These are phyloP conservation scores for Hermodice carunculata DNA, from an alignment of 2,888 invertebrate genomes.

Conservation along the genomic window DNA sequence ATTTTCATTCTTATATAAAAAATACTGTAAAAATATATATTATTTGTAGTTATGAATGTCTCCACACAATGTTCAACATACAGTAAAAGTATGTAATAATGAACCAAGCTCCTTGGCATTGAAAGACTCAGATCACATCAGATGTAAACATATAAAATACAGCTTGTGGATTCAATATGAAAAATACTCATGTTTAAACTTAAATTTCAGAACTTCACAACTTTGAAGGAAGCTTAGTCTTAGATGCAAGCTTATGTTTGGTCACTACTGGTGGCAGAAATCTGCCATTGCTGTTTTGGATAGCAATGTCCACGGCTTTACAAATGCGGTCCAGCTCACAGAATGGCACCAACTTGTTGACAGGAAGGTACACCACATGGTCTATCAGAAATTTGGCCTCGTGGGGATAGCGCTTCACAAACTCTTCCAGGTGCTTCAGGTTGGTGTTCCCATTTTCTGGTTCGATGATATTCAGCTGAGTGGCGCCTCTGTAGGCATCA, in stretches of 20 bases:
- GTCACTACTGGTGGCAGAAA: not conserved
- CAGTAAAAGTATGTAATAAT: too few species aligned
- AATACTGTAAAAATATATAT: too few species aligned
- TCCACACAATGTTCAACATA: too few species aligned
- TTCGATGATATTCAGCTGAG: constrained; percentile 66
- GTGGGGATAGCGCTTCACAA: constrained; percentile 51
- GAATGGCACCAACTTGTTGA: constrained; percentile 67
- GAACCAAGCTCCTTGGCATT: too few species aligned
- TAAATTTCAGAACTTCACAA: too few species aligned
- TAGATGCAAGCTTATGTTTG: too few species aligned
- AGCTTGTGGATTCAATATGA: too few species aligned
- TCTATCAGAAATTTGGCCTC: constrained; percentile 68
- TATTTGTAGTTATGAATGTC: too few species aligned
- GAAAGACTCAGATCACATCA: too few species aligned
- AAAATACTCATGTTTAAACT: too few species aligned
- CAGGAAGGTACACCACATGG: constrained; percentile 68
- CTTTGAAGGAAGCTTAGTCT: constrained; percentile 8
- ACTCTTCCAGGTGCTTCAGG: constrained; percentile 15
- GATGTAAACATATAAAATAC: too few species aligned
- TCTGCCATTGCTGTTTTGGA: constrained; percentile 6
- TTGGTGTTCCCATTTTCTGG: constrained; percentile 45
- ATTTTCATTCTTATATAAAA: too few species aligned
- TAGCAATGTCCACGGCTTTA: constrained; percentile 42
- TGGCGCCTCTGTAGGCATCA: constrained; percentile 68
- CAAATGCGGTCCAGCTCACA: constrained; percentile 60